Evolutionary conservation across 2,888 invertebrate genomes (phyloP), one percentile per base, ranked within the genome.

Genomic region (Ctenicera cuprea): DNA sequence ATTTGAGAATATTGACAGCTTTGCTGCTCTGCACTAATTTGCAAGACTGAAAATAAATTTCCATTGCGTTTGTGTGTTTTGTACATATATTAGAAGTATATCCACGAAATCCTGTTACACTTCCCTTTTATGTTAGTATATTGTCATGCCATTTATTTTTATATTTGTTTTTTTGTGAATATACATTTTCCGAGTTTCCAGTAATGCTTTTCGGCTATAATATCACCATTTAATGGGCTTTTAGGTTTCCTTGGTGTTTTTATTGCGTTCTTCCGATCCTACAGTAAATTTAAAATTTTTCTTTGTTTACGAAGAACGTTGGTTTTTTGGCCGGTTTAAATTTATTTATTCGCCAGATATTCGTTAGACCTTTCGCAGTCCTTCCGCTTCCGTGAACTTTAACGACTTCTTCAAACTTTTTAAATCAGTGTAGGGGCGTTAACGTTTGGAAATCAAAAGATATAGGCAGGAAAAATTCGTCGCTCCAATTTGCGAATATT

Each of bases 391-490:
- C 54, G 30, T 33, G 30, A 54, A 54, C 54, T 54, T 54, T 14
- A 54, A 54, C 54, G 54, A 54, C 50, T 54, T 20, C 54, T 54
- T 12, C 54, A n/a, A 54, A 54, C 54, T 54, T 54, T 54, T 54
- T 54, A 54, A 54, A 54, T 54, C 54, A 54, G 54, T 30, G 54
- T 30, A n/a, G 7, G 54, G 22, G 30, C 26, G 30, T 14, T 30
- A 54, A 54, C 12, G 30, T 20, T 54, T 54, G 33, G 20, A 54
- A 54, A 54, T 54, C 54, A 26, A 30, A 54, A 54, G 30, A 30
- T n/a, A 14, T 30, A 54, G 7, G 30, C n/a, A 54, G 9, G 54
- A 54, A 54, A 50, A 54, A 54, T 30, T 8, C 48, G 20, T 48
- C 48, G 48, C 9, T 20, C 16, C 41, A 61, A 61, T 61, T 61